Evolutionary conservation across 2,113 vertebrate species (phyloP), one percentile per base, ranked within the genome.

Genomic region (Saimiri boliviensis): DNA sequence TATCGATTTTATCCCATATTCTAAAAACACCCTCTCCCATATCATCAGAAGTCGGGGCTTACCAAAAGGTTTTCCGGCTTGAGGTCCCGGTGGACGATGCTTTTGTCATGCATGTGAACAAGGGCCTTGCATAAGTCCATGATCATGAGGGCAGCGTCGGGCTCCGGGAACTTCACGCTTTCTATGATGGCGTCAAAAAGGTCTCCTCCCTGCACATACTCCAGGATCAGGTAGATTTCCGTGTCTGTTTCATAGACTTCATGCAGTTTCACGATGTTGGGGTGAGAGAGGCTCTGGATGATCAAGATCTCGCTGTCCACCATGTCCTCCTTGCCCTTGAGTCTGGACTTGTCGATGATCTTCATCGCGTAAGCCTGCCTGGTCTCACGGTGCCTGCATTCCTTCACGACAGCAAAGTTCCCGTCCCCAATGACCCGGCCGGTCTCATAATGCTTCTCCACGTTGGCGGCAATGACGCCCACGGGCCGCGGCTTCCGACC

Each of bases 21-120:
- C 47, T 25, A 30, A 32, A 84, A 35, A 76, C 60, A n/a, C n/a
- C 40, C 19, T 16, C 42, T 40, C 14, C 54, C 17, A 0, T 4
- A n/a, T 35, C 14, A 52, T 35, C n/a, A 40, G 16, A 60, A 1
- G 11, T 11, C 30, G 0, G 0, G 20, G 97, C 99, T 99, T 98
- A 99, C 99, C 99, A 99, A 96, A 30, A 99, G 98, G 96, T 99
- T 99, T 95, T 99, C 99, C 9, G 99, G 99, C 98, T 99, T 99
- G 92, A 99, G 98, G 91, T 99, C 99, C 90, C 99, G 98, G 98
- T 99, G 99, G 86, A 99, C 99, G 5, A 99, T 99, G 91, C 98
- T 99, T 98, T 99, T 99, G 98, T 98, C 97, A 47, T 99, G 99
- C 97, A 99, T 99, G 98, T 99, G 99, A 87, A 99, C 98, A 0